Evolutionary conservation across 2,888 invertebrate genomes (phyloP).

Genomic region (Eurytoma californica): DNA sequence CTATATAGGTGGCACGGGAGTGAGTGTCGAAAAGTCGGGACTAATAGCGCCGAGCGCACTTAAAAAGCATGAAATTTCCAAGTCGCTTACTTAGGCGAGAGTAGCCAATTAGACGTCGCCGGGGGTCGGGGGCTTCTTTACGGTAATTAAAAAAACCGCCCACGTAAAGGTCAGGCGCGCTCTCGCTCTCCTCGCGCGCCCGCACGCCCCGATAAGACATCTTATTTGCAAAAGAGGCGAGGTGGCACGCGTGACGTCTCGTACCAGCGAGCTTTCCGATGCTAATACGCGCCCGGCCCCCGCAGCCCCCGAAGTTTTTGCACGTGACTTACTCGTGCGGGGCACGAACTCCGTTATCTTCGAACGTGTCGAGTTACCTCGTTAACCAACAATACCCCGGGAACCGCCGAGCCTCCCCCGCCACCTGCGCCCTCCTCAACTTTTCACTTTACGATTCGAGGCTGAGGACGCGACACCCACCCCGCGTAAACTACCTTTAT

Average conservation of each 20-base stretch:
- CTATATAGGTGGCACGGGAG: too few relatives aligned
- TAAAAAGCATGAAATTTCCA: too few relatives aligned
- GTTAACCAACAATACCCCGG: slow-evolving; percentile 70
- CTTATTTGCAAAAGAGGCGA: slow-evolving; percentile 45
- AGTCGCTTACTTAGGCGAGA: too few relatives aligned
- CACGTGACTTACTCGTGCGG: slow-evolving; percentile 67
- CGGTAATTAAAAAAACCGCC: slow-evolving; percentile 46
- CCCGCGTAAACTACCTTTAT: slow-evolving; percentile 38
- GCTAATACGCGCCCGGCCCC: slow-evolving; percentile 33
- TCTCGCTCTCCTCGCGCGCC: too few relatives aligned
- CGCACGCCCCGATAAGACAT: slow-evolving; percentile 42
- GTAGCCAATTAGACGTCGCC: too few relatives aligned
- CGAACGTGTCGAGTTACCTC: slow-evolving; percentile 73
- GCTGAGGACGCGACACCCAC: slow-evolving; percentile 49
- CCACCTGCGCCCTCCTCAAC: slow-evolving; percentile 61
- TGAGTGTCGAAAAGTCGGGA: too few relatives aligned
- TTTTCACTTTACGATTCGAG: slow-evolving; percentile 69
- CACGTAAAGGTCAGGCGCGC: slow-evolving; percentile 12
- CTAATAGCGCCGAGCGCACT: too few relatives aligned
- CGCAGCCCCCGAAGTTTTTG: slow-evolving; percentile 64
- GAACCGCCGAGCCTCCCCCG: slow-evolving; percentile 58
- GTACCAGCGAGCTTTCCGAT: slow-evolving; percentile 44
- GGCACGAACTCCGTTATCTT: slow-evolving; percentile 72
- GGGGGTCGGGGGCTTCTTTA: background rate
- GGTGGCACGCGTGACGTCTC: slow-evolving; percentile 27